Evolutionary conservation across 2,888 invertebrate species (phyloP).

Genomic region (Urechis unicinctus): DNA sequence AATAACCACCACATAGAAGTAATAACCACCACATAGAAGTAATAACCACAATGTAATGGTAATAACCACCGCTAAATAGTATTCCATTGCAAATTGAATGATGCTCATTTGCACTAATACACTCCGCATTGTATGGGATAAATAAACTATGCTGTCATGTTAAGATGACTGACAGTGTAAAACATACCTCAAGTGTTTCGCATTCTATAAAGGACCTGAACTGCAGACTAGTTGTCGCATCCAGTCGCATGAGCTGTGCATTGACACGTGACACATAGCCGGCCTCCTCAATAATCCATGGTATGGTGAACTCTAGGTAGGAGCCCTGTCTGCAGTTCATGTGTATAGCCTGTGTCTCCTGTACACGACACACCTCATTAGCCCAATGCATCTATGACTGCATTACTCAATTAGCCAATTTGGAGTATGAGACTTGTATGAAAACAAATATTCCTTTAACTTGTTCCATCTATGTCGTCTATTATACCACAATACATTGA

Average conservation of each 20-base stretch:
- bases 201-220: conserved; percentile 88
- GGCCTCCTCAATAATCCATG: conserved; percentile 78
- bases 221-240: conserved; percentile 90
- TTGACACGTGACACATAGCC: conserved; percentile 87
- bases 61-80: too few relatives aligned
- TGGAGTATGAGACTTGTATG: neutral
- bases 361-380: too few relatives aligned
- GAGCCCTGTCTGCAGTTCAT: conserved; percentile 92
- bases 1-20: neutral
- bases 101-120: too few relatives aligned
- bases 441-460: neutral
- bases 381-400: neutral
- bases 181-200: conserved; percentile 73
- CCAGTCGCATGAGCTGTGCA: conserved; percentile 86
- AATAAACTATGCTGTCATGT: too few relatives aligned
- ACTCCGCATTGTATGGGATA: too few relatives aligned
- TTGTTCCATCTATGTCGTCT: neutral
- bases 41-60: neutral
- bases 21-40: neutral
- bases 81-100: too few relatives aligned
- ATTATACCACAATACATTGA: neutral
- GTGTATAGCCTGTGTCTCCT: conserved; percentile 95
- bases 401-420: neutral
- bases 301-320: conserved; percentile 91
- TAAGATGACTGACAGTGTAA: too few relatives aligned